A percentile compares a stretch with the other conserved stretches of the same genome.
These are phyloP conservation scores for Empidonax traillii DNA, from an alignment of 2,113 vertebrate species.

Conservation along the genomic window DNA sequence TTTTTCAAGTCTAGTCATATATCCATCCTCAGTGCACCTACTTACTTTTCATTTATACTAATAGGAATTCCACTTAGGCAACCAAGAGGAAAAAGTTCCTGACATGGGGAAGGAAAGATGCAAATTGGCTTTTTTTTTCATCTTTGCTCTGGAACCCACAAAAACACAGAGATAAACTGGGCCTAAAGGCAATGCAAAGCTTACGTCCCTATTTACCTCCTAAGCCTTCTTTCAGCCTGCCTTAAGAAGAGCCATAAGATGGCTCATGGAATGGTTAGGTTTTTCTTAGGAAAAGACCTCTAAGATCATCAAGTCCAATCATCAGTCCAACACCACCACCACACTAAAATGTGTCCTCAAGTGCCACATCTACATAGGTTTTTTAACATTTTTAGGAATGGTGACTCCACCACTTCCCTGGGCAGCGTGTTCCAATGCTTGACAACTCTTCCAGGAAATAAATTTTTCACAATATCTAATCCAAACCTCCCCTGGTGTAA, in stretches of 20 bases:
- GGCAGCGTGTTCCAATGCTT: neutral
- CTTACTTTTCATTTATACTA: neutral
- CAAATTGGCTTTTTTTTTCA: neutral
- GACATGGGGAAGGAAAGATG: neutral
- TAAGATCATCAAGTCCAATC: neutral
- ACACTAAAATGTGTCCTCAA: neutral
- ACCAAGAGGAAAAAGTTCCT: neutral
- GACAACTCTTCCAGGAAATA: neutral
- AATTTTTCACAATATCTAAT: neutral
- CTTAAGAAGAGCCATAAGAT: neutral
- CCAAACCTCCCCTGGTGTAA: neutral
- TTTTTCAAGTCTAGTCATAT: neutral
- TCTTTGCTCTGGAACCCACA: neutral
- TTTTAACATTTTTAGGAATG: neutral
- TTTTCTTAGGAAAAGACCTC: neutral
- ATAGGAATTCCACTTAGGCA: slow-evolving; percentile 26
- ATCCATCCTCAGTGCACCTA: neutral
- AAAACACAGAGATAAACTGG: neutral
- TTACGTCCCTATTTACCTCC: neutral
- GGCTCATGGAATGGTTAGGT: neutral
- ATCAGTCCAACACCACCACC: neutral
- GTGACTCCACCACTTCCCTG: neutral
- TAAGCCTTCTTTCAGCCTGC: neutral
- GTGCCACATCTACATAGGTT: neutral
- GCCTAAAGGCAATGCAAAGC: neutral